These are phyloP conservation scores for Aelia acuminata DNA, from an alignment of 2,888 invertebrate species.

Conservation along the genomic window DNA sequence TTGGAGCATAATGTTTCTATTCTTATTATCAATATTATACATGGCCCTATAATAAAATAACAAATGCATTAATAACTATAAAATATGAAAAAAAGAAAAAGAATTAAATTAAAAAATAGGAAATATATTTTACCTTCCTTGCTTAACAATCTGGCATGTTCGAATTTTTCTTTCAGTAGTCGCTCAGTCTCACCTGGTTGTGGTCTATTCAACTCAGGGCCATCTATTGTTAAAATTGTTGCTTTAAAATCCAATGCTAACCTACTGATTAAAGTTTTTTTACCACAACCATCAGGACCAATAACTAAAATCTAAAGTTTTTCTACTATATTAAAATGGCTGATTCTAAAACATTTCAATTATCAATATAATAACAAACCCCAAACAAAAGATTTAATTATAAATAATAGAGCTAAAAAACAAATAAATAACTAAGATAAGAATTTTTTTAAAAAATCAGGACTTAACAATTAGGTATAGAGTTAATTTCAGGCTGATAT, in stretches of 20 bases:
- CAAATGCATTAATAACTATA: background rate
- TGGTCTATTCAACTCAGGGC: constrained; percentile 70
- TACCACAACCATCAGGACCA: constrained; percentile 75
- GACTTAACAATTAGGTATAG: background rate
- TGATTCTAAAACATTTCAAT: background rate
- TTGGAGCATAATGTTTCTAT: constrained; percentile 60
- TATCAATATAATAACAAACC: background rate
- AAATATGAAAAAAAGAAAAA: background rate
- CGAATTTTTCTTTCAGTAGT: constrained; percentile 71
- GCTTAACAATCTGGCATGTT: constrained; percentile 69
- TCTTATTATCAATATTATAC: constrained; percentile 69
- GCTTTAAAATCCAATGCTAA: constrained; percentile 71
- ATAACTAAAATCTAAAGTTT: constrained; percentile 70
- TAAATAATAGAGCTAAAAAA: background rate
- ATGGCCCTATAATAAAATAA: constrained; percentile 67
- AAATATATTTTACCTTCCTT: constrained; percentile 69
- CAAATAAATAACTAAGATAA: background rate
- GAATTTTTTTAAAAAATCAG: background rate
- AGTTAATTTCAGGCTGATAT: background rate
- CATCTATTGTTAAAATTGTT: constrained; percentile 71
- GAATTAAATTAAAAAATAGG: constrained; percentile 45
- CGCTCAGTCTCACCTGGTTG: constrained; percentile 73
- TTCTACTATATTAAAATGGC: background rate
- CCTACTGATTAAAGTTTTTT: constrained; percentile 72
- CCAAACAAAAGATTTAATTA: background rate